Evolutionary conservation across 2,113 vertebrate species (phyloP), one percentile per base, ranked within the genome.

Genomic region (human (Homo sapiens)): DNA sequence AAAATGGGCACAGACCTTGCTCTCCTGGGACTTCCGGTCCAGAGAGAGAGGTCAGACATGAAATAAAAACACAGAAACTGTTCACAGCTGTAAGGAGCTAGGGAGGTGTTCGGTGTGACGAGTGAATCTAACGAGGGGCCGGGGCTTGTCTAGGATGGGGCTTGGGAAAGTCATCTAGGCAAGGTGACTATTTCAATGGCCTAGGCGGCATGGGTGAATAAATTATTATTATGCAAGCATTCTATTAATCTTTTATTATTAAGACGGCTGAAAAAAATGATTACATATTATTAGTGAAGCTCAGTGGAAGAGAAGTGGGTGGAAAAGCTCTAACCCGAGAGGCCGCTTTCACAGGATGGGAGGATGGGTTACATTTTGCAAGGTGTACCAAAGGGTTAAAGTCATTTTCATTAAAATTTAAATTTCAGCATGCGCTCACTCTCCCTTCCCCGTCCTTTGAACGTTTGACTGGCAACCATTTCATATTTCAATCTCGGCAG

Each of bases 401-500:
- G 98, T 98, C 97, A 98, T 98, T 98, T 98, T 98, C 98, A 98
- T 98, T 98, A 98, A 98, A 98, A 98, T 98, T 98, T 98, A 98
- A 98, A 98, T 98, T 98, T 98, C 98, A 97, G 98, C 96, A 96
- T 95, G 97, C 92, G 25, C 79, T 40, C 82, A 6, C 87, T 93
- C 94, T 97, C 97, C 96, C 90, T 96, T 92, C 57, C 32, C 95
- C 70, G 57, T 90, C 97, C 98, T 98, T 98, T 98, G 98, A 98
- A 98, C 98, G 43, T 99, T 94, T 98, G 98, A 99, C 98, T 99
- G 99, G 98, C 98, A 99, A 98, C 98, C 98, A 99, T 99, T 99
- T 99, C 98, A 98, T 98, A 99, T 99, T 99, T 98, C 99, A 98
- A 98, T 99, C 98, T 98, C 98, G 52, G 98, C 98, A 99, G 99